phyloP scores from a whole-genome alignment of 2,113 vertebrate genomes.

The Gila orcuttii region DNA sequence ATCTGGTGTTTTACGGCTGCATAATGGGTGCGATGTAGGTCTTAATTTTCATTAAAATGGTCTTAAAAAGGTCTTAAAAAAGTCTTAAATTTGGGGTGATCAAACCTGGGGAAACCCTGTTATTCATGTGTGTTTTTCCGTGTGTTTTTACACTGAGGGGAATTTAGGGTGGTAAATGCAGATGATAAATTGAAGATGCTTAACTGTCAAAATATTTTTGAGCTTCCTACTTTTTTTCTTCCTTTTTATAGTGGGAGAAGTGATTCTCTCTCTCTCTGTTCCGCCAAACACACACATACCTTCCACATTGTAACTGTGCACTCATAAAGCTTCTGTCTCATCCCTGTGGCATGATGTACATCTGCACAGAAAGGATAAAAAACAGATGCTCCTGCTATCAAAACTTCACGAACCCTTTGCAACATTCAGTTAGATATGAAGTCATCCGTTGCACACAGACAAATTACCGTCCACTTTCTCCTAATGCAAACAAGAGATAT shows the following conservation, averaged over 20 bases:
- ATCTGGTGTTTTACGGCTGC: too few relatives aligned
- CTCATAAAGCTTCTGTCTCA: conserved; percentile 17
- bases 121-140: background rate
- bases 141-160: background rate
- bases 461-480: conserved; percentile 35
- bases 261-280: background rate
- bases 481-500: conserved; percentile 8
- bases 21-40: too few relatives aligned
- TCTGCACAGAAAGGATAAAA: conserved; percentile 60
- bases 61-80: too few relatives aligned
- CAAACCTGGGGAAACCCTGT: too few relatives aligned
- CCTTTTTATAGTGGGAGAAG: background rate
- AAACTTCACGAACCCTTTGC: conserved; percentile 43
- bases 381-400: conserved; percentile 64
- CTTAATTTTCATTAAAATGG: too few relatives aligned
- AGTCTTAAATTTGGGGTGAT: too few relatives aligned
- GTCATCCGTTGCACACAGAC: conserved; percentile 61
- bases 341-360: conserved; percentile 32
- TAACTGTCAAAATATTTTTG: background rate
- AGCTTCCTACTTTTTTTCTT: background rate
- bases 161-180: background rate
- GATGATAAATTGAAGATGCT: background rate
- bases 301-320: background rate
- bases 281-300: conserved; percentile 7
- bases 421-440: conserved; percentile 61